Conservation (phyloP, 2,888 invertebrate genomes). For the Eretmocerus hayati region DNA sequence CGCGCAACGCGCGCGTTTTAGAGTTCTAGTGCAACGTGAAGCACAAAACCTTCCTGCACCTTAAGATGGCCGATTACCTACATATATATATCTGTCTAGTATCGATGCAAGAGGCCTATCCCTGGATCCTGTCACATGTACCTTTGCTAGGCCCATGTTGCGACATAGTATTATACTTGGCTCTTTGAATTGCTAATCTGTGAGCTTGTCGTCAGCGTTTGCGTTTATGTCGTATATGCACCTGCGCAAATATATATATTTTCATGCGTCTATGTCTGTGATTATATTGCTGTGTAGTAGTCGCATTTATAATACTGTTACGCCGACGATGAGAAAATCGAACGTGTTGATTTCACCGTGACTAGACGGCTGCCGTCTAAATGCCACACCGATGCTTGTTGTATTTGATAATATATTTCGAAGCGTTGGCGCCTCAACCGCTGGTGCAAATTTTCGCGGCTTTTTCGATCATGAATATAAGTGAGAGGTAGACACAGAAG, state of each 20-base stretch:
- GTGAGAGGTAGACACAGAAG: too few relatives aligned
- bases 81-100: too few relatives aligned
- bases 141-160: not conserved
- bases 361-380: not conserved
- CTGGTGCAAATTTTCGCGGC: slow-evolving; percentile 8
- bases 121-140: not conserved
- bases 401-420: slow-evolving; percentile 4
- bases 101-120: slow-evolving; percentile 1
- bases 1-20: too few relatives aligned
- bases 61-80: not conserved
- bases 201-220: not conserved
- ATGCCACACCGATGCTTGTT: not conserved
- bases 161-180: not conserved
- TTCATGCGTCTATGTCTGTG: not conserved
- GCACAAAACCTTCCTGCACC: too few relatives aligned
- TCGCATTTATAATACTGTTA: too few relatives aligned
- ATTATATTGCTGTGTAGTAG: too few relatives aligned
- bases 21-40: too few relatives aligned
- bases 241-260: not conserved
- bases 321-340: slow-evolving; percentile 8
- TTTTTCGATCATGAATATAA: too few relatives aligned
- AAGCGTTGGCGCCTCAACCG: not conserved
- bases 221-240: not conserved
- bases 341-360: slow-evolving; percentile 16
- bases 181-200: slow-evolving; percentile 23